Conservation (phyloP, 2,113 vertebrate genomes). For the Microtus richardsoni region DNA sequence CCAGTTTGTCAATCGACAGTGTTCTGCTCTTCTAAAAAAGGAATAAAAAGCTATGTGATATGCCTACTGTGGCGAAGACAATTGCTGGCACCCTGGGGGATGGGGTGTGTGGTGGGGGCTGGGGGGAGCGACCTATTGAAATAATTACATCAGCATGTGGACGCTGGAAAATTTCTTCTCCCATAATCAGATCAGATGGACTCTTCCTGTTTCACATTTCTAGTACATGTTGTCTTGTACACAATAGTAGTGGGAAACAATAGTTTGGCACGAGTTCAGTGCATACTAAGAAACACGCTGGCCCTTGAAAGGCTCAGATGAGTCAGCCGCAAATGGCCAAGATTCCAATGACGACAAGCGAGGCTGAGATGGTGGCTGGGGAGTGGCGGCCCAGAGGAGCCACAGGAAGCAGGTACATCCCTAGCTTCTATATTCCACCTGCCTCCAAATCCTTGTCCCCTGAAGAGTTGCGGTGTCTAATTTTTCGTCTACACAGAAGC, state of each 20-base stretch:
- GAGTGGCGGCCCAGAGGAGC: conserved; percentile 45
- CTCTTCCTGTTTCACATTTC: conserved; percentile 90
- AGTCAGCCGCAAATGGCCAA: conserved; percentile 81
- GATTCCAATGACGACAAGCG: conserved; percentile 78
- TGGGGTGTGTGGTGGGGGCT: conserved; percentile 36
- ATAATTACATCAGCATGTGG: conserved; percentile 86
- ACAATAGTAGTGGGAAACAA: conserved; percentile 89
- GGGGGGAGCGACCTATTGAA: conserved; percentile 59
- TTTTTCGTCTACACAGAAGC: neutral
- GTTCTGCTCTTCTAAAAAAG: neutral
- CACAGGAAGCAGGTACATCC: conserved; percentile 82
- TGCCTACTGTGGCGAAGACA: neutral
- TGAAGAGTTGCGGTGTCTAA: conserved; percentile 63
- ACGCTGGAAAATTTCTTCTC: conserved; percentile 88
- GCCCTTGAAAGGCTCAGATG: conserved; percentile 78
- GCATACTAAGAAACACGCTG: conserved; percentile 70
- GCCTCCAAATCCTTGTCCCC: conserved; percentile 69
- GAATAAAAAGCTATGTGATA: neutral
- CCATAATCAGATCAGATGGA: conserved; percentile 82
- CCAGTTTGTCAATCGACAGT: too few relatives aligned
- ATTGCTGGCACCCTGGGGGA: neutral
- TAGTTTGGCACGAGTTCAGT: conserved; percentile 85
- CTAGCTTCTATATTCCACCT: conserved; percentile 73
- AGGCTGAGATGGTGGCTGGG: neutral
- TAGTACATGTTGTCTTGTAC: conserved; percentile 89